A percentile compares a stretch with the other conserved stretches of the same genome.
phyloP scores from a whole-genome alignment of 2,888 invertebrate genomes.

The Phoenoteleia sp. region DNA sequence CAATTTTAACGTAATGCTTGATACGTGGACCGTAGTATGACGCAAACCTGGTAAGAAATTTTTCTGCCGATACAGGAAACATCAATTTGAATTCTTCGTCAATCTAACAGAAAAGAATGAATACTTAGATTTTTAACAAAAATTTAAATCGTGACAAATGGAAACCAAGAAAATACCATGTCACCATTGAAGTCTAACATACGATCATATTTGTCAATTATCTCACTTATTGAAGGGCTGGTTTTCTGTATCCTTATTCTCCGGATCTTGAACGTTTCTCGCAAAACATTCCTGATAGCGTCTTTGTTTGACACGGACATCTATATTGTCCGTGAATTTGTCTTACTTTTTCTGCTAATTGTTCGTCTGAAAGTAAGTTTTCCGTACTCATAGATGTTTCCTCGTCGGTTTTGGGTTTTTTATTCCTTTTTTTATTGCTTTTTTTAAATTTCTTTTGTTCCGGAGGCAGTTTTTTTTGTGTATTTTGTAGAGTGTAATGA shows the following conservation, averaged over 20 bases:
- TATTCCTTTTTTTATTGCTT: background rate
- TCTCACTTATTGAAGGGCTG: conserved; percentile 7
- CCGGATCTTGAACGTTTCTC: conserved; percentile 7
- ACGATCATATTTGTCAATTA: conserved; percentile 27
- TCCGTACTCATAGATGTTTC: background rate
- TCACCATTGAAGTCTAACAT: conserved; percentile 38
- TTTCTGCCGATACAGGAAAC: background rate
- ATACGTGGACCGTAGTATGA: background rate
- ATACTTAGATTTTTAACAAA: no score
- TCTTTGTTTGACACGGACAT: conserved; percentile 7
- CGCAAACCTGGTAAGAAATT: background rate
- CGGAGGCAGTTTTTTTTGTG: background rate
- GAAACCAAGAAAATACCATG: conserved; percentile 19
- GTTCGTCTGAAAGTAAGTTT: background rate
- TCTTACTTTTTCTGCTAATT: conserved; percentile 17
- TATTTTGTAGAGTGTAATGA: conserved; percentile 4
- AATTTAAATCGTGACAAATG: no score
- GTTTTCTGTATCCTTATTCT: conserved; percentile 25
- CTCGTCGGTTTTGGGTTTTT: background rate
- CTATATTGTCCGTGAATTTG: conserved; percentile 4
- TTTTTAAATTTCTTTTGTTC: background rate
- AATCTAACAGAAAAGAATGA: no score
- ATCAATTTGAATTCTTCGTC: background rate
- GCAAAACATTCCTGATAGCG: conserved; percentile 3
- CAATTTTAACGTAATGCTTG: background rate